phyloP scores from a whole-genome alignment of 92 coral and sea anemone species.

The Heliopora coerulea region DNA sequence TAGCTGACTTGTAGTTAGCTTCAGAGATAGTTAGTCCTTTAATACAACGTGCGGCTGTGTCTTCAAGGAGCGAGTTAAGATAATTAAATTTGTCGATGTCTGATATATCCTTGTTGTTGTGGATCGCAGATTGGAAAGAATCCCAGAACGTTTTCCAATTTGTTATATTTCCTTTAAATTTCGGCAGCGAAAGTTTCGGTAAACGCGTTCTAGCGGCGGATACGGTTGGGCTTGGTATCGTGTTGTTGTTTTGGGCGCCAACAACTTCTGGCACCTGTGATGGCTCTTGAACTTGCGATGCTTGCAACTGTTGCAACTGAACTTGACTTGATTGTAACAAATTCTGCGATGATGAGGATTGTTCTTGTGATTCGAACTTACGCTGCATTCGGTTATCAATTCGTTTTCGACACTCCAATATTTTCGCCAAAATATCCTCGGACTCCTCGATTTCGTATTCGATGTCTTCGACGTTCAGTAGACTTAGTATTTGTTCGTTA shows the following conservation, averaged over 20 bases:
- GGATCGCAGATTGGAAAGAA: slow-evolving; percentile 12
- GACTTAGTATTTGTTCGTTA: background rate
- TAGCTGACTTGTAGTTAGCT: background rate
- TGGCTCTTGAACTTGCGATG: too few relatives aligned
- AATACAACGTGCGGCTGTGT: background rate
- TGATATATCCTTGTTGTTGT: slow-evolving; percentile 16
- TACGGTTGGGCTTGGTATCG: background rate
- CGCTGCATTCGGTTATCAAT: background rate
- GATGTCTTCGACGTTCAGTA: background rate
- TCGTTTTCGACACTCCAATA: background rate
- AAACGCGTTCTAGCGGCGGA: slow-evolving; percentile 4
- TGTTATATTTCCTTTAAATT: slow-evolving; percentile 14
- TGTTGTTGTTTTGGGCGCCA: too few relatives aligned
- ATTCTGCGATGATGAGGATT: too few relatives aligned
- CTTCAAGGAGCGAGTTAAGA: background rate
- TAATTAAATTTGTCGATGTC: slow-evolving; percentile 44
- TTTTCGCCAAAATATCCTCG: background rate
- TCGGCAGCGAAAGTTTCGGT: slow-evolving; percentile 22
- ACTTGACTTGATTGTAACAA: too few relatives aligned
- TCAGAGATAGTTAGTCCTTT: slow-evolving; percentile 11
- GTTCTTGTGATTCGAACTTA: background rate
- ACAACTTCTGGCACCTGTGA: too few relatives aligned
- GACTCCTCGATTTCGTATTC: slow-evolving; percentile 2
- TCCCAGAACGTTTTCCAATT: slow-evolving; percentile 17
- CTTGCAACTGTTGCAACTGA: too few relatives aligned